phyloP scores from a whole-genome alignment of 2,113 vertebrate species.

The Scartelaos histophorus region DNA sequence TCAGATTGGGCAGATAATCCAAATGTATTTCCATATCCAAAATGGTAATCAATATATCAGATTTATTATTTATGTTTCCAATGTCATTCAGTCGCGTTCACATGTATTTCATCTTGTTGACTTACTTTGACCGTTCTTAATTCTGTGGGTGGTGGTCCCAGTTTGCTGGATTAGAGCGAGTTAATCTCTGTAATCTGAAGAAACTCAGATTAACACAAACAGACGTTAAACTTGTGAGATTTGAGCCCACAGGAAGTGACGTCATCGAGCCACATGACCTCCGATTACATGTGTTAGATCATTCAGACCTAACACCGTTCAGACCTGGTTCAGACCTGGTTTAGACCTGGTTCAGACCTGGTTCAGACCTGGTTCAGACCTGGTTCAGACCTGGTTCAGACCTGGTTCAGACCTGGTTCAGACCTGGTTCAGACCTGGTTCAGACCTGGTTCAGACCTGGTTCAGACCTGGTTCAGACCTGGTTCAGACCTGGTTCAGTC shows the following conservation, averaged over 20 bases:
- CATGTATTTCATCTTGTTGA: neutral
- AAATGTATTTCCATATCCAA: neutral
- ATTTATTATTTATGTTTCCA: neutral
- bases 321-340: neutral
- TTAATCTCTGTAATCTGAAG: slow-evolving; percentile 9
- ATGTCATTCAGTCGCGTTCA: neutral
- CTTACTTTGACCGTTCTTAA: neutral
- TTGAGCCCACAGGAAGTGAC: neutral
- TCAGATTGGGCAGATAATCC: neutral
- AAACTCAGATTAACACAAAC: slow-evolving; percentile 13
- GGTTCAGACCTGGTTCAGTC: neutral
- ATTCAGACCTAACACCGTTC: too few relatives aligned
- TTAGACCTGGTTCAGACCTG: neutral
- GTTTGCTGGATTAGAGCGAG: neutral
- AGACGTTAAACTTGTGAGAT: slow-evolving; percentile 10
- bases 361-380: too few relatives aligned
- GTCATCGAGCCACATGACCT: neutral
- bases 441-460: neutral
- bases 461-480: neutral
- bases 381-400: neutral
- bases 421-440: too few relatives aligned
- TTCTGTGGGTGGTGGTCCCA: neutral
- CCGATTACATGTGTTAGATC: neutral
- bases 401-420: neutral
- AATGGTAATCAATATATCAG: neutral